These are phyloP conservation scores for Dicycla oo DNA, from an alignment of 2,888 invertebrate genomes.

Conservation along the genomic window DNA sequence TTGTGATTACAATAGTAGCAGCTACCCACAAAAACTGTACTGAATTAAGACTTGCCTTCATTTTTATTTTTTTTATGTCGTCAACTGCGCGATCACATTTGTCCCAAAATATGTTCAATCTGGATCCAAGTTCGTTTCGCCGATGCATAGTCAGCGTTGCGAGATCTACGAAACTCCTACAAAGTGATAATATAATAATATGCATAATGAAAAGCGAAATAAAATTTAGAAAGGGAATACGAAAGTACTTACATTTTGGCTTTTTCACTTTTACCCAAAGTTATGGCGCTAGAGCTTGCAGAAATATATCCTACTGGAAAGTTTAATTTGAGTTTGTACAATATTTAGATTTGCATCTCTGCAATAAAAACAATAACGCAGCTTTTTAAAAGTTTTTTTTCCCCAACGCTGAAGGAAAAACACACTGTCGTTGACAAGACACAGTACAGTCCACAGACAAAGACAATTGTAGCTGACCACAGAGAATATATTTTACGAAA, in stretches of 20 bases:
- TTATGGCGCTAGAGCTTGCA: neutral
- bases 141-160: slow-evolving; percentile 83
- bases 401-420: neutral
- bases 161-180: slow-evolving; percentile 85
- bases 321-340: neutral
- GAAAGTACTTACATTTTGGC: slow-evolving; percentile 69
- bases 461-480: slow-evolving; percentile 1
- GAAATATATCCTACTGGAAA: slow-evolving; percentile 1
- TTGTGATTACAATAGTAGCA: neutral
- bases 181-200: slow-evolving; percentile 44
- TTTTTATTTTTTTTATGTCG: slow-evolving; percentile 80
- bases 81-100: slow-evolving; percentile 83
- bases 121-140: slow-evolving; percentile 82
- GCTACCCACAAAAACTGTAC: slow-evolving; percentile 11
- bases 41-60: slow-evolving; percentile 74
- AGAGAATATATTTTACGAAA: neutral
- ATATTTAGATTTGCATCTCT: slow-evolving; percentile 14
- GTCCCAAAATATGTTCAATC: slow-evolving; percentile 77
- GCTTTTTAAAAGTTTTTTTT: slow-evolving; percentile 18
- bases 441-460: slow-evolving; percentile 2
- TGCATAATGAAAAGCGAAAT: slow-evolving; percentile 45
- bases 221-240: slow-evolving; percentile 59
- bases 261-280: slow-evolving; percentile 7
- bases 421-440: too few relatives aligned
- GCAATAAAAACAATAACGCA: neutral